Evolutionary conservation across 2,797 vertebrate species (phyloP), one percentile per base, ranked within the genome.

Genomic region (Agapornis canus): DNA sequence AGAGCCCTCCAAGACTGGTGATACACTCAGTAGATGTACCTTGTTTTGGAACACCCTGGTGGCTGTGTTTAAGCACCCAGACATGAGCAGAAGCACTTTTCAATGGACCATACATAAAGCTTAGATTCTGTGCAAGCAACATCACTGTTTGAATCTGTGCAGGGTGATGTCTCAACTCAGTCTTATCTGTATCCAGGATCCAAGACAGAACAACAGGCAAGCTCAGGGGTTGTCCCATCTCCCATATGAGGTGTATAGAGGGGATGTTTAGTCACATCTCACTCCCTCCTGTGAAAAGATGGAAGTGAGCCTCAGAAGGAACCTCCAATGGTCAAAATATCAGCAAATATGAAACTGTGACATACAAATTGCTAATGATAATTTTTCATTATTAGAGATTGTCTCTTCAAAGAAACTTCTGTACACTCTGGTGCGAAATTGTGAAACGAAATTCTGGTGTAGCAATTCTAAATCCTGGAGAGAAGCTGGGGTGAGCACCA

Each of bases 161-260:
- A 60, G 57, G 23, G 11, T 32, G 12, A 10, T 8, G 7, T 39
- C 19, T 72, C 51, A 57, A 9, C 20, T 69, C 49, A 39, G 40
- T 27, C 39, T 86, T 65, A 56, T 16, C 26, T 31, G n/a, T 23
- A 35, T 25, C 54, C 32, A 65, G 20, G 7, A 72, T 71, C 16
- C 76, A 57, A 22, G 27, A 49, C 19, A 71, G 17, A 75, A 32
- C 16, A 45, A 39, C 1, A 61, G 60, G 37, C 8, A 91, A 73
- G 10, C 35, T 90, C 80, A 85, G 21, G 11, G 14, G 2, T 13
- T 65, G 25, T 2, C 6, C 21, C 23, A 12, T 54, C 13, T 86
- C 14, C n/a, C 27, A 3, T 26, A 45, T 3, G 8, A 60, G 4
- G 8, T 43, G 3, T 59, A 27, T 1, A 5, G 19, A 35, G 35